Base-by-base conservation (phyloP, 2,113 vertebrate species). In the Panthera tigris region DNA sequence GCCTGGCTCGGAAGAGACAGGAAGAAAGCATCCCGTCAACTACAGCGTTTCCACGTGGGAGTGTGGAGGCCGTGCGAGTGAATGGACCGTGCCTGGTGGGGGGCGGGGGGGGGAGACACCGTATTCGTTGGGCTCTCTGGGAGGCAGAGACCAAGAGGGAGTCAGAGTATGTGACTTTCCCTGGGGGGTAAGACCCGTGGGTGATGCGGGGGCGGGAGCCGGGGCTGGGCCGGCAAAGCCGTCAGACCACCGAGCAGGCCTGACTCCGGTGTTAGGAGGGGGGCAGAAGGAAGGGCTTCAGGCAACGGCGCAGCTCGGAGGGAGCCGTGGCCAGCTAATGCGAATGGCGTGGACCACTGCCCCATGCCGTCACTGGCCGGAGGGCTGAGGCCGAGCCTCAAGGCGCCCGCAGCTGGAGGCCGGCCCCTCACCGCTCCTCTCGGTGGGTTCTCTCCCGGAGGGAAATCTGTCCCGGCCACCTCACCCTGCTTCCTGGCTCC, bases 301-400 rank as follows among this genome's bases (percentile, higher is more conserved):
- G n/a, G 33, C 31, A 12, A 31, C 27, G 25, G 66, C 0, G 7
- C 39, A 63, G 83, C 33, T 1, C 11, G 0, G 23, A 68, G 39
- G 11, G 29, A 65, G 90, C 31, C 69, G 27, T 3, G 21, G 36
- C 21, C 27, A 18, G 52, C 48, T 48, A 2, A 13, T 0, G 41
- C 39, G 50, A 15, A n/a, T 29, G 73, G 73, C 39, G 2, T 13
- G 29, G 4, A 7, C 50, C 52, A 69, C 50, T 3, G 31, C 7
- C 15, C 3, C 2, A 2, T 36, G 12, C 7, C 0, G 39, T 41
- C 95, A 16, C 36, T 10, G 61, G 71, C 50, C 5, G 33, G 73
- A 9, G 7, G 71, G 74, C 45, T 8, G 29, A 39, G 74, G 63
- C 81, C 3, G 57, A 27, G 73, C 10, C 4, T 9, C 48, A 25